Conservation (phyloP, 2,888 invertebrate species). For the Plagiodera versicolora region DNA sequence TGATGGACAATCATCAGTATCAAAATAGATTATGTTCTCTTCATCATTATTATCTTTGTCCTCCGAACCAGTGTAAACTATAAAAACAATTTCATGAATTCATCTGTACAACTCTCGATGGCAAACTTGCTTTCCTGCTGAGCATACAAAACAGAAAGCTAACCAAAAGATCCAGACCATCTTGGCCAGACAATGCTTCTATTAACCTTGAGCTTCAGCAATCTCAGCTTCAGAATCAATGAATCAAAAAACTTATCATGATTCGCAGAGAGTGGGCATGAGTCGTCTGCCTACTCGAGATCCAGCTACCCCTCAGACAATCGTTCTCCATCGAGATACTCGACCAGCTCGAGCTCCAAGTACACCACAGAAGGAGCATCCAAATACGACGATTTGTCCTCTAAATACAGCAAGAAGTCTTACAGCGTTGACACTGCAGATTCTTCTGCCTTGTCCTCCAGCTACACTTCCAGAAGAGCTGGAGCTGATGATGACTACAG, state of each 20-base stretch:
- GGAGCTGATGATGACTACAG: conserved; percentile 34
- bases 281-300: conserved; percentile 46
- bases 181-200: too few relatives aligned
- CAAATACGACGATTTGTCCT: conserved; percentile 38
- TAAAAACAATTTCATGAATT: too few relatives aligned
- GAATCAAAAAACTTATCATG: conserved; percentile 13
- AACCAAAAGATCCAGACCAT: too few relatives aligned
- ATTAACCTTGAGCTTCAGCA: conserved; percentile 19
- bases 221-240: background rate
- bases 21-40: too few relatives aligned
- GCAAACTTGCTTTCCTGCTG: too few relatives aligned
- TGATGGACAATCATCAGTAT: too few relatives aligned
- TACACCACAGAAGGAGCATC: conserved; percentile 33
- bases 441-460: conserved; percentile 32
- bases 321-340: conserved; percentile 39
- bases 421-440: conserved; percentile 28
- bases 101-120: too few relatives aligned
- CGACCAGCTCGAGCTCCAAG: conserved; percentile 27
- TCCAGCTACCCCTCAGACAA: conserved; percentile 44
- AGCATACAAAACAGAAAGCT: too few relatives aligned
- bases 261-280: conserved; percentile 49
- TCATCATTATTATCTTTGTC: too few relatives aligned
- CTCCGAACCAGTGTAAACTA: too few relatives aligned
- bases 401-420: conserved; percentile 38
- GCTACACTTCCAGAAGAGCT: conserved; percentile 35